These are phyloP conservation scores for Epicampocera succincta DNA, from an alignment of 2,888 invertebrate genomes.

Conservation along the genomic window DNA sequence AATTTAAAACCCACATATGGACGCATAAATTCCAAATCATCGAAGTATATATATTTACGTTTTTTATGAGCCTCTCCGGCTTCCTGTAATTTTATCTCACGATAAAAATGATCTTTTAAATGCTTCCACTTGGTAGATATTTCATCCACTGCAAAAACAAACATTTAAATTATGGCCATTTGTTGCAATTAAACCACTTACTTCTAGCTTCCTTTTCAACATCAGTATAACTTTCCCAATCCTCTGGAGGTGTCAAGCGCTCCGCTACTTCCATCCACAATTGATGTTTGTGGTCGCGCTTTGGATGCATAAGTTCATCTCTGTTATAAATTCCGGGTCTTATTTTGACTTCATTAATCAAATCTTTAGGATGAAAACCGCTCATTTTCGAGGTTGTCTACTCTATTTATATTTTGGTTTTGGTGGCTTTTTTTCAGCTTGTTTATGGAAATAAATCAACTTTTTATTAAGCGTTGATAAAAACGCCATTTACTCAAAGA, in stretches of 20 bases:
- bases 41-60: conserved; percentile 66
- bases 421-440: conserved; percentile 52
- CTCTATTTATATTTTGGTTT: conserved; percentile 32
- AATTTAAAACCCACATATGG: conserved; percentile 60
- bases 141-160: conserved; percentile 56
- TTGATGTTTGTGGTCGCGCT: conserved; percentile 55
- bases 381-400: conserved; percentile 56
- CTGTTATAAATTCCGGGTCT: conserved; percentile 57
- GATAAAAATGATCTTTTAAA: conserved; percentile 62
- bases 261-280: conserved; percentile 64
- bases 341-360: conserved; percentile 60
- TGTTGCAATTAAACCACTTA: not conserved
- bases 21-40: conserved; percentile 64
- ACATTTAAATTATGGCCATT: not conserved
- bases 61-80: conserved; percentile 59
- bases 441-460: conserved; percentile 33
- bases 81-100: conserved; percentile 59
- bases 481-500: conserved; percentile 52
- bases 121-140: conserved; percentile 65
- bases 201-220: conserved; percentile 63
- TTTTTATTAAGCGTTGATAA: conserved; percentile 55
- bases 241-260: conserved; percentile 58
- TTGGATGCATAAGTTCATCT: conserved; percentile 51
- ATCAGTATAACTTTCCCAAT: conserved; percentile 59
- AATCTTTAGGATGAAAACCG: conserved; percentile 62